Conservation (phyloP, 2,797 vertebrate genomes). For the Gobionotothen gibberifrons region DNA sequence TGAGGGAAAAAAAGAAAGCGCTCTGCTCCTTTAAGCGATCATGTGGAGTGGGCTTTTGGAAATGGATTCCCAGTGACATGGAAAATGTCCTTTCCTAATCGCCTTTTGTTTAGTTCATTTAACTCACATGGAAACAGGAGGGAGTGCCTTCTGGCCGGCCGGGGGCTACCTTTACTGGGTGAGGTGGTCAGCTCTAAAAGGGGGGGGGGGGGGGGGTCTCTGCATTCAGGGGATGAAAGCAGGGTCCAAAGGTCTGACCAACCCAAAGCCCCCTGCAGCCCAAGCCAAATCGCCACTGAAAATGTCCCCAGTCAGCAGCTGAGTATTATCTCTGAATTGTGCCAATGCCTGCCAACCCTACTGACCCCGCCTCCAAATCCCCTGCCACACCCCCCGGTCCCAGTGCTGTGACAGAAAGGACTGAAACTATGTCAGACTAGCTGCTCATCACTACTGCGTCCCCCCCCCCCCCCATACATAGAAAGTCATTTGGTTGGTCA, state of each 20-base stretch:
- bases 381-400: constrained; percentile 30
- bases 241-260: constrained; percentile 63
- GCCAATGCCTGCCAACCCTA: constrained; percentile 55
- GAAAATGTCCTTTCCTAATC: constrained; percentile 84
- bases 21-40: constrained; percentile 49
- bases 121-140: constrained; percentile 64
- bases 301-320: constrained; percentile 78
- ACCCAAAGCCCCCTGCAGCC: constrained; percentile 66
- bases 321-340: constrained; percentile 66
- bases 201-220: constrained; percentile 57
- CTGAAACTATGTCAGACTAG: constrained; percentile 69
- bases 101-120: constrained; percentile 81
- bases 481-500: background rate
- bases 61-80: constrained; percentile 72
- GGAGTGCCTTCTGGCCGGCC: constrained; percentile 58
- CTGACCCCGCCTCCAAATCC: constrained; percentile 36
- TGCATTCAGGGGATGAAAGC: constrained; percentile 75
- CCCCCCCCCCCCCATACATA: constrained; percentile 45
- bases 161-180: constrained; percentile 71
- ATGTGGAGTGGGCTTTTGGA: constrained; percentile 54
- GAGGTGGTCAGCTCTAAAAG: constrained; percentile 71
- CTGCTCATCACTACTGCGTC: constrained; percentile 37
- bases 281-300: constrained; percentile 76
- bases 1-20: constrained; percentile 10
- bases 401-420: constrained; percentile 62